Evolutionary conservation across 1,140 invertebrate species (phyloP).

Genomic region (Rhopalosiphum padi): DNA sequence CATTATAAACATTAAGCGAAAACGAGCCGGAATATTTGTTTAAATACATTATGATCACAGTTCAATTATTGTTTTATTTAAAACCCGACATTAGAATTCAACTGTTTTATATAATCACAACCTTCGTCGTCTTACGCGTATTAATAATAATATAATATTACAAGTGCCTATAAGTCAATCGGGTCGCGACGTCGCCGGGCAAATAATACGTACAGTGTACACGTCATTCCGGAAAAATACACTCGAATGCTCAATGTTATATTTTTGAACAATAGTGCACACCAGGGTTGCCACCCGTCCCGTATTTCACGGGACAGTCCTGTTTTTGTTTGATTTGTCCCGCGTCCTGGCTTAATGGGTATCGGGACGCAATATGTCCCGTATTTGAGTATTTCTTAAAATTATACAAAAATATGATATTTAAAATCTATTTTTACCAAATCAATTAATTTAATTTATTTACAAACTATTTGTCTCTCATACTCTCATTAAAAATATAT

Average conservation of each 20-base stretch:
- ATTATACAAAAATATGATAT: no score
- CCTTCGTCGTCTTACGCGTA: neutral
- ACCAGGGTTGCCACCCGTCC: no score
- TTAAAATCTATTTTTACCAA: no score
- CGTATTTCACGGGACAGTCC: no score
- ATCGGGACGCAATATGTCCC: no score
- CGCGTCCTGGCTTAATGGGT: no score
- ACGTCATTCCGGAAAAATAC: constrained; percentile 13
- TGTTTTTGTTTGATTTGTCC: no score
- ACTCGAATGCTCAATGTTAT: neutral
- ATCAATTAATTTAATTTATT: no score
- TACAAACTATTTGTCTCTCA: no score
- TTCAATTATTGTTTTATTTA: neutral
- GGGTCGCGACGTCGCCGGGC: neutral
- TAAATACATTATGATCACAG: neutral
- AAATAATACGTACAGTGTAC: neutral
- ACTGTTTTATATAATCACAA: neutral
- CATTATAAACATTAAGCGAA: neutral
- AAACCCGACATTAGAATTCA: neutral
- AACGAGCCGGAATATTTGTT: neutral
- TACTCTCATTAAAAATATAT: no score
- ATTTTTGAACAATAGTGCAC: neutral
- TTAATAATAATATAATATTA: neutral
- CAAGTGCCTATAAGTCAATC: neutral
- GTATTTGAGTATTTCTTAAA: no score